Evolutionary conservation across 2,888 invertebrate genomes (phyloP).

Genomic region (Platycheirus rosarum): DNA sequence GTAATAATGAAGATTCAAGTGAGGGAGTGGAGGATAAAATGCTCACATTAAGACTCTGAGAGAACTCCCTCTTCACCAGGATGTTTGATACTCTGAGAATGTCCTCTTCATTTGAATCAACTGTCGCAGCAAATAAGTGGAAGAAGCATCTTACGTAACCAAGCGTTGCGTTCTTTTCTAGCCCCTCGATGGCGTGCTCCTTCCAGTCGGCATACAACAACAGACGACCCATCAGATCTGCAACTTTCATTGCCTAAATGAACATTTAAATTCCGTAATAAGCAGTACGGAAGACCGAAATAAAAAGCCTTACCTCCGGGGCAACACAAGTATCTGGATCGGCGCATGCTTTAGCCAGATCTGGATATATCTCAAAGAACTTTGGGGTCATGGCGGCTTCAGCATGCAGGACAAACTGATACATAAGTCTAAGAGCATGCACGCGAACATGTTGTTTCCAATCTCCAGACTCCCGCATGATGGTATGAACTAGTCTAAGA

Average conservation of each 20-base stretch:
- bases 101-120: slow-evolving; percentile 75
- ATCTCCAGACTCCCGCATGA: slow-evolving; percentile 80
- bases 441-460: slow-evolving; percentile 82
- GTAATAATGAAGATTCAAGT: too few species aligned
- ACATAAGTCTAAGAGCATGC: slow-evolving; percentile 80
- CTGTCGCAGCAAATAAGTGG: slow-evolving; percentile 78
- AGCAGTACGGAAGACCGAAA: too few species aligned
- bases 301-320: slow-evolving; percentile 75
- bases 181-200: slow-evolving; percentile 78
- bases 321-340: slow-evolving; percentile 78
- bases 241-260: slow-evolving; percentile 80
- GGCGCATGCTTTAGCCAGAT: slow-evolving; percentile 79
- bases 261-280: too few species aligned
- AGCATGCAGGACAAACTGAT: slow-evolving; percentile 81
- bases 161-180: slow-evolving; percentile 78
- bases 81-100: slow-evolving; percentile 77
- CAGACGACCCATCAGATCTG: slow-evolving; percentile 80
- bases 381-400: slow-evolving; percentile 81
- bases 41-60: slow-evolving; percentile 77
- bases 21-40: neutral
- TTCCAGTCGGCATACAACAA: slow-evolving; percentile 80
- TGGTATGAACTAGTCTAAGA: slow-evolving; percentile 79
- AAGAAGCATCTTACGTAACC: slow-evolving; percentile 81
- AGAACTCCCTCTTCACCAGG: slow-evolving; percentile 77
- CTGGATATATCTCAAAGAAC: slow-evolving; percentile 80